Evolutionary conservation across 2,797 vertebrate species (phyloP), one percentile per base, ranked within the genome.

Genomic region (Diplodus puntazzo): DNA sequence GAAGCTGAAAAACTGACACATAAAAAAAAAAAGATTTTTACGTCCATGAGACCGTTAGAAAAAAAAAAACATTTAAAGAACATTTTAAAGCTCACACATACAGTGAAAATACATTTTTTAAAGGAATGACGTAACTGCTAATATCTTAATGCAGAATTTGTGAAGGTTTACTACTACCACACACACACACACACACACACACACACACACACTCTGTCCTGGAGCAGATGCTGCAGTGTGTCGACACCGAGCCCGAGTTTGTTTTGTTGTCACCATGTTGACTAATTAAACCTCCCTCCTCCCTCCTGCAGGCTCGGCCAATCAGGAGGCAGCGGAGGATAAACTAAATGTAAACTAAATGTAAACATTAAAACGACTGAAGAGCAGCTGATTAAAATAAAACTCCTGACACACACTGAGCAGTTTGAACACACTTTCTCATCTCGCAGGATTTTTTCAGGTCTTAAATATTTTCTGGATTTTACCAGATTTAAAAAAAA

Each of bases 251-350:
- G 20, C 20, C 13, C 53, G 46, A 11, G 18, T 80, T 71, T 61
- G 77, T 63, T 85, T 69, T 61, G 25, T 57, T 59, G 57, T 62
- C 60, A 48, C 2, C 53, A 2, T 62, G 64, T 69, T 23, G 27
- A 30, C 55, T 61, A 60, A 61, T 71, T 42, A 67, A 20, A 45
- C 30, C 30, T n/a, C 30, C 30, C 30, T 1, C 21, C 1, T n/a
- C 42, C 2, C 1, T n/a, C 53, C 55, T 16, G 8, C 59, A 43
- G n/a, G 7, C 7, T 68, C 43, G 42, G 42, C 69, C 69, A 79
- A 70, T 83, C 73, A 64, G 42, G 34, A 14, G 4, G 18, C 72
- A 64, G 73, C 58, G 20, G 46, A 73, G 27, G 30, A 49, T 11
- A 18, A 60, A 48, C 14, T 20, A 20, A 64, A 49, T n/a, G 16